Conservation (phyloP, 2,797 vertebrate species). For the Percopsis omiscomaycus region DNA sequence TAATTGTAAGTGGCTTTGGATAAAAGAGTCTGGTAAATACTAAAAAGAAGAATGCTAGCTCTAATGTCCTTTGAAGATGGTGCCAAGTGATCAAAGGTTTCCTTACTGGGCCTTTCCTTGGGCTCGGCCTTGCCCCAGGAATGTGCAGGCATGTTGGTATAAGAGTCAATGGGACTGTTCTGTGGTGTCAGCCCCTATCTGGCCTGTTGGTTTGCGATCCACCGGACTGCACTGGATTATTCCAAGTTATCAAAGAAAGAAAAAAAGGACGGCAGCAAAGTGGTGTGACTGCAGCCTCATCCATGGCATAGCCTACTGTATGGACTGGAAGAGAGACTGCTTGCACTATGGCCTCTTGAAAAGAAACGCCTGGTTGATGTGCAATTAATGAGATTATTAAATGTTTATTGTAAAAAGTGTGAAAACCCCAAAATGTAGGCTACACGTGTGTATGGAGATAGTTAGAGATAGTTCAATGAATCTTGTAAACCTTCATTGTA, state of each 20-base stretch:
- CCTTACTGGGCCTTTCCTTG: constrained; percentile 41
- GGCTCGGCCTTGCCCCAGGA: constrained; percentile 59
- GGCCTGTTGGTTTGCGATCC: constrained; percentile 62
- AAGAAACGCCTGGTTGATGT: neutral
- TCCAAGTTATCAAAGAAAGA: constrained; percentile 23
- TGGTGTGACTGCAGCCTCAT: neutral
- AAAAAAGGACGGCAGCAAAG: neutral
- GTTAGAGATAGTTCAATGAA: too few species aligned
- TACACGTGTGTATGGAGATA: too few species aligned
- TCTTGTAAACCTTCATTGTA: too few species aligned
- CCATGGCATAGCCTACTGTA: neutral
- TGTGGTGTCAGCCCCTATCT: constrained; percentile 68
- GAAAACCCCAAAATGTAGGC: too few species aligned
- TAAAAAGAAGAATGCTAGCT: neutral
- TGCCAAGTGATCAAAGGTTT: constrained; percentile 44
- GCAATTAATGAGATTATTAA: too few species aligned
- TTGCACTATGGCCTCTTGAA: neutral
- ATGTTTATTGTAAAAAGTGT: too few species aligned
- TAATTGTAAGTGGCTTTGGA: too few species aligned
- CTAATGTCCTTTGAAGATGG: constrained; percentile 8
- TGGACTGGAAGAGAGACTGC: neutral
- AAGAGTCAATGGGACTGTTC: constrained; percentile 64
- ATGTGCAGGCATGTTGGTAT: constrained; percentile 58
- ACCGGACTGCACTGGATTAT: constrained; percentile 57
- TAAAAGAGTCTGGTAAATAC: too few species aligned